Conservation (phyloP, 2,113 vertebrate species). For the Hypomesus transpacificus region DNA sequence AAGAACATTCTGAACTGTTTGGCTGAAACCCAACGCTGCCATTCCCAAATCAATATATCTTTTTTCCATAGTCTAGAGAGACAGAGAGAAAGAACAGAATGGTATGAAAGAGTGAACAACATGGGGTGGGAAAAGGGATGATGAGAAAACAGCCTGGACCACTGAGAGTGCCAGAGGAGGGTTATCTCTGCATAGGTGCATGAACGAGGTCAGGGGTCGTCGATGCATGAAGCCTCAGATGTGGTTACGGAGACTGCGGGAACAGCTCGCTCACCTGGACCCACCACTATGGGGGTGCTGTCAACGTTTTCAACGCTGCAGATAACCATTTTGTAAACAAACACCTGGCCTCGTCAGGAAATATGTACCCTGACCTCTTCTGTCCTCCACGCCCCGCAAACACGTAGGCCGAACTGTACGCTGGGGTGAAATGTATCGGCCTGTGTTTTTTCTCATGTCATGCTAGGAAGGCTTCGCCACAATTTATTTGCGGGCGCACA, state of each 20-base stretch:
- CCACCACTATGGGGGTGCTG: conserved; percentile 25
- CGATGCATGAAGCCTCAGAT: too few relatives aligned
- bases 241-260: too few relatives aligned
- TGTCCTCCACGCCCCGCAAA: background rate
- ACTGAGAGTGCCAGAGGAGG: background rate
- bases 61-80: background rate
- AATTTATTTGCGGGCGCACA: background rate
- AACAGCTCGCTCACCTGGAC: background rate
- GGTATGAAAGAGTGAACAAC: background rate
- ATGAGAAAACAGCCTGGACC: too few relatives aligned
- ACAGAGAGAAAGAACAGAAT: background rate
- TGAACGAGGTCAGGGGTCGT: too few relatives aligned
- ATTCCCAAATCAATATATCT: too few relatives aligned
- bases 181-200: background rate
- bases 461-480: background rate
- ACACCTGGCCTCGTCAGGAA: background rate
- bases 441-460: background rate
- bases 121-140: background rate
- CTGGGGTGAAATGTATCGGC: too few relatives aligned
- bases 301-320: conserved; percentile 16
- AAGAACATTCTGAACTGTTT: background rate
- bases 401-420: too few relatives aligned
- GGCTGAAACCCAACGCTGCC: conserved; percentile 1
- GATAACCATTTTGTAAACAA: conserved; percentile 23
- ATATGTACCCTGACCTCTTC: background rate